phyloP scores from a whole-genome alignment of 2,113 vertebrate genomes.

The Dolichotis patagonum region DNA sequence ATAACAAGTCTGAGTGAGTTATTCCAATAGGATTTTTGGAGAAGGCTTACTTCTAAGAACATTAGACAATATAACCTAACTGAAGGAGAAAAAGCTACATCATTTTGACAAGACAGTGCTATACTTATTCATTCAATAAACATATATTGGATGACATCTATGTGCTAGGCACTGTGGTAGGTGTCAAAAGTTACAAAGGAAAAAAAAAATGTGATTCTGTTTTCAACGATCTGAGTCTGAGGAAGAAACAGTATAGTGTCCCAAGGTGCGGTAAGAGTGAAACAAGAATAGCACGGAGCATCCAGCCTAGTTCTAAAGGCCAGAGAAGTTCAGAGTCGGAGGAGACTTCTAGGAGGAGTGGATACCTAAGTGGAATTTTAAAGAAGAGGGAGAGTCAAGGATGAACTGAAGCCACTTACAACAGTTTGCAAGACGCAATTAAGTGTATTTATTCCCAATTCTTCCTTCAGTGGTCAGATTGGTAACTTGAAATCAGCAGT shows the following conservation, averaged over 20 bases:
- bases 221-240: neutral
- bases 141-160: neutral
- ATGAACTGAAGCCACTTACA: neutral
- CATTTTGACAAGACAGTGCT: neutral
- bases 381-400: neutral
- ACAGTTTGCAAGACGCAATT: neutral
- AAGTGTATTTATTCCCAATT: neutral
- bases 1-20: neutral
- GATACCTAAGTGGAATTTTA: neutral
- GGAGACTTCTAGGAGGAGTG: neutral
- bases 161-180: conserved; percentile 2
- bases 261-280: neutral
- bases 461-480: neutral
- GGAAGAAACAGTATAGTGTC: neutral
- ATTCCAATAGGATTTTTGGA: neutral
- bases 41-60: conserved; percentile 34
- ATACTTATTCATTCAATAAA: conserved; percentile 3
- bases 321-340: neutral
- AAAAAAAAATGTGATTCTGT: neutral
- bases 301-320: neutral
- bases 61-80: neutral
- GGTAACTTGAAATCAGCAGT: neutral
- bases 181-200: neutral
- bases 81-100: neutral
- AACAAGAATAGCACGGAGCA: neutral